A percentile compares a stretch with the other conserved stretches of the same genome.
phyloP scores from a whole-genome alignment of 2,888 invertebrate genomes.

The Sthenelais limicola region DNA sequence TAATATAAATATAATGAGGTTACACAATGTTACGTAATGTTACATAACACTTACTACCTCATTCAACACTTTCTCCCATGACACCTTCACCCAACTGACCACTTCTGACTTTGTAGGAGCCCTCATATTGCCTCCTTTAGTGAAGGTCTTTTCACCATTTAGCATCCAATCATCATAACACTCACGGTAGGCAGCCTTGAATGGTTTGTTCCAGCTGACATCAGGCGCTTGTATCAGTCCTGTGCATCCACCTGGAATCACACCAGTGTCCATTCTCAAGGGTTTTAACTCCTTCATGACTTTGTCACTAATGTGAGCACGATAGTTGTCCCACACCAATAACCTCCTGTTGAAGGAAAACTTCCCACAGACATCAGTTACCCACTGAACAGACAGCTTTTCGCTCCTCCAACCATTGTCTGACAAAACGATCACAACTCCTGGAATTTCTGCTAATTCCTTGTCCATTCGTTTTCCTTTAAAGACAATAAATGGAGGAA shows the following conservation, averaged over 20 bases:
- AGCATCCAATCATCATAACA: not conserved
- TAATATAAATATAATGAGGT: too few relatives aligned
- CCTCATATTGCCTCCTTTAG: not conserved
- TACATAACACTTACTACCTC: too few relatives aligned
- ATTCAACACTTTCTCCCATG: not conserved
- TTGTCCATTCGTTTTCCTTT: not conserved
- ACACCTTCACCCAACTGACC: not conserved
- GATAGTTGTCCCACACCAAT: not conserved
- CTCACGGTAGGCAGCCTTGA: not conserved
- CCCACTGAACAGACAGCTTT: too few relatives aligned
- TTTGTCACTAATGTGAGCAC: not conserved
- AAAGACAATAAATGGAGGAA: too few relatives aligned
- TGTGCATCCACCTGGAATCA: not conserved
- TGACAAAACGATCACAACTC: too few relatives aligned
- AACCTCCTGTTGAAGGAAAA: too few relatives aligned
- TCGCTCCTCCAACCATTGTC: too few relatives aligned
- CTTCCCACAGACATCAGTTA: too few relatives aligned
- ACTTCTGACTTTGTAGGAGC: not conserved
- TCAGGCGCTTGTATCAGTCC: not conserved
- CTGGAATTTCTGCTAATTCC: too few relatives aligned
- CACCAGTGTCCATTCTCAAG: too few relatives aligned
- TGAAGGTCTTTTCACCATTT: not conserved
- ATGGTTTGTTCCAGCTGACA: not conserved
- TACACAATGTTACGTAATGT: too few relatives aligned
- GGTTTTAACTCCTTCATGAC: not conserved